Evolutionary conservation across 2,113 vertebrate species (phyloP).

Genomic region (Stigmatopora nigra): DNA sequence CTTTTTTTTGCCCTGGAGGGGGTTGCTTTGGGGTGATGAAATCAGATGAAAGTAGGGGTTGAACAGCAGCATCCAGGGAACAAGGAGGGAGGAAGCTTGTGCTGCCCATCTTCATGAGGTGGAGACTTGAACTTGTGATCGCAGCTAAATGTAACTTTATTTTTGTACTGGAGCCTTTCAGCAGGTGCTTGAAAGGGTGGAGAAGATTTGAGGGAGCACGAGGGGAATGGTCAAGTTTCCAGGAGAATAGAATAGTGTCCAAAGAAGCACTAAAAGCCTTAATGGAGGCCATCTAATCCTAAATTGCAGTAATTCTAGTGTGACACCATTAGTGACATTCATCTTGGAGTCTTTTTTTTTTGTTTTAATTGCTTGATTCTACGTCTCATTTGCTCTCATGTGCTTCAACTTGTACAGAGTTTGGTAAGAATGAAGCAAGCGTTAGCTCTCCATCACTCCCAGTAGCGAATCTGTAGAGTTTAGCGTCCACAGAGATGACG

Average conservation of each 20-base stretch:
- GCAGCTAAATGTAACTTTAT: slow-evolving; percentile 58
- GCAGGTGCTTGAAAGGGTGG: slow-evolving; percentile 58
- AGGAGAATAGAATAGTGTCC: slow-evolving; percentile 46
- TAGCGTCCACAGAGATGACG: slow-evolving; percentile 63
- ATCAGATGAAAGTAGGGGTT: slow-evolving; percentile 70
- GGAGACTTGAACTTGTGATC: slow-evolving; percentile 46
- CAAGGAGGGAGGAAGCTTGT: slow-evolving; percentile 36
- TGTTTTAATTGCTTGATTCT: slow-evolving; percentile 24
- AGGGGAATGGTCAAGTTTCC: slow-evolving; percentile 54
- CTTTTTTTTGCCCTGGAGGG: slow-evolving; percentile 52
- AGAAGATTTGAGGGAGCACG: slow-evolving; percentile 58
- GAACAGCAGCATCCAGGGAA: slow-evolving; percentile 51
- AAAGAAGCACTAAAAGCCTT: slow-evolving; percentile 61
- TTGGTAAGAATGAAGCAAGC: slow-evolving; percentile 49
- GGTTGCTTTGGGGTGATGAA: slow-evolving; percentile 72
- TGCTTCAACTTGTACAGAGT: slow-evolving; percentile 28
- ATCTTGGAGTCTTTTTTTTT: slow-evolving; percentile 35
- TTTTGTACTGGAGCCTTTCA: slow-evolving; percentile 48
- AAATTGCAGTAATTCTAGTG: slow-evolving; percentile 58
- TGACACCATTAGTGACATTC: slow-evolving; percentile 60
- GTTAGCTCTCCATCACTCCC: slow-evolving; percentile 16
- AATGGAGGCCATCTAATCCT: slow-evolving; percentile 66
- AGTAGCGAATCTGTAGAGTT: slow-evolving; percentile 55
- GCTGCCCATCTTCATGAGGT: slow-evolving; percentile 46
- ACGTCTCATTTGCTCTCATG: slow-evolving; percentile 27